Percentiles rank a stretch among this genome's conserved stretches.
Conservation (phyloP, 1,140 invertebrate species). For the Chelonus insularis region DNA sequence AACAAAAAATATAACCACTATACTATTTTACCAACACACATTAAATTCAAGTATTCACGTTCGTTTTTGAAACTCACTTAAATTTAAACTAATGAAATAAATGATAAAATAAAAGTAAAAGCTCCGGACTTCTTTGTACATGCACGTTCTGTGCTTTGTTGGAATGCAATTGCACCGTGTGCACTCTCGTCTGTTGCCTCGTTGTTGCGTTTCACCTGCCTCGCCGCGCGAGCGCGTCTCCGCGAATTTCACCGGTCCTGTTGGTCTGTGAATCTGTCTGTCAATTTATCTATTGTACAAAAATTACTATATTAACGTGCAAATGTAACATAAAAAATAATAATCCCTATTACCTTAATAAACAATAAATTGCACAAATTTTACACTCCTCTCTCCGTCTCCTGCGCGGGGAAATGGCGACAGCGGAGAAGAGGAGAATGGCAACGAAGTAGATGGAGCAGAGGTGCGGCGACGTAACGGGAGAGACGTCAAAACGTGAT, state of each 20-base stretch:
- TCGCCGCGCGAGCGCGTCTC: constrained; percentile 8
- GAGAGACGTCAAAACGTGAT: constrained; percentile 70
- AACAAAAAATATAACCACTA: too few species aligned
- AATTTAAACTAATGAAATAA: not conserved
- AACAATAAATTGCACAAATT: constrained; percentile 21
- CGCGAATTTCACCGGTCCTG: constrained; percentile 21
- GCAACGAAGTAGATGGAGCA: constrained; percentile 1
- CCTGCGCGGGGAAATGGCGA: constrained; percentile 67
- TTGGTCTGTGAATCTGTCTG: not conserved
- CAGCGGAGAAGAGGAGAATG: constrained; percentile 44
- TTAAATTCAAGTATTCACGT: too few species aligned
- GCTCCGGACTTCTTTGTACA: not conserved
- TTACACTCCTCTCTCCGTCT: constrained; percentile 8
- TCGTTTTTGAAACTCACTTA: too few species aligned
- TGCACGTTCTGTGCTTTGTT: not conserved
- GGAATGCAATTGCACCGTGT: constrained; percentile 31
- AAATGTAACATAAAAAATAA: not conserved
- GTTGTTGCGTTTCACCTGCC: constrained; percentile 22
- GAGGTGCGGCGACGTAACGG: constrained; percentile 57
- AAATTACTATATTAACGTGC: too few species aligned
- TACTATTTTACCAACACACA: too few species aligned
- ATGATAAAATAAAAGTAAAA: not conserved
- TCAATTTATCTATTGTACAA: not conserved
- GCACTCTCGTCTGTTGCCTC: constrained; percentile 17
- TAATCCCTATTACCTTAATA: constrained; percentile 13